Evolutionary conservation across 2,113 vertebrate genomes (phyloP).

Genomic region (Alexandromys fortis): DNA sequence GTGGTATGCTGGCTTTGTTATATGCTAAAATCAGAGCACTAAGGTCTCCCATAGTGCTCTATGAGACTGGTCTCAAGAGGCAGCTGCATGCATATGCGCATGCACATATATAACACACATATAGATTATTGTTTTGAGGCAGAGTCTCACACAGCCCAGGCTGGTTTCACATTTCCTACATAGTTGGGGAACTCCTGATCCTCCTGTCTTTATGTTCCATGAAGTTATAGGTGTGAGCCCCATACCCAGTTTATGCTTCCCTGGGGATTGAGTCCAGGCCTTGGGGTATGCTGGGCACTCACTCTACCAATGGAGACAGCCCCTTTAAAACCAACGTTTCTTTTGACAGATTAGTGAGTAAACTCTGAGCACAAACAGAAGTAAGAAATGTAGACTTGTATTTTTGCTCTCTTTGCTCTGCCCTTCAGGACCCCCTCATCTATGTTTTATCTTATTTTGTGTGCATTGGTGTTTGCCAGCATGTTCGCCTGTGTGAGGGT

Average conservation of each 20-base stretch:
- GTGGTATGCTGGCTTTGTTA: slow-evolving; percentile 46
- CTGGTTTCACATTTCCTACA: neutral
- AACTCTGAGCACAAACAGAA: neutral
- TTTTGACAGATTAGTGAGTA: neutral
- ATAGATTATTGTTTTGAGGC: neutral
- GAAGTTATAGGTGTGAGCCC: neutral
- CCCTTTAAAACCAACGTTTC: neutral
- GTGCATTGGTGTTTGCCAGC: neutral
- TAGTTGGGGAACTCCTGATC: neutral
- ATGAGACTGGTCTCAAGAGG: slow-evolving; percentile 29
- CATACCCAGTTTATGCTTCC: too few species aligned
- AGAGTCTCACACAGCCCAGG: neutral
- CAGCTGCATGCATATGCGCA: neutral
- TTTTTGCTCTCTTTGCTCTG: neutral
- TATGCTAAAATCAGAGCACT: neutral
- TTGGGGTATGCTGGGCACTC: neutral
- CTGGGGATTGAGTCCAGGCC: too few species aligned
- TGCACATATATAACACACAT: neutral
- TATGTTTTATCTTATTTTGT: neutral
- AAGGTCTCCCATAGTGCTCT: slow-evolving; percentile 20
- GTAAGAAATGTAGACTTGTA: neutral
- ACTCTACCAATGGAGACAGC: neutral
- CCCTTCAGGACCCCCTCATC: neutral
- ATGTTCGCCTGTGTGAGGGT: neutral
- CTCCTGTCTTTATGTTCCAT: neutral